Conservation (phyloP, 2,888 invertebrate species). For the Brachypalpus laphriformis region DNA sequence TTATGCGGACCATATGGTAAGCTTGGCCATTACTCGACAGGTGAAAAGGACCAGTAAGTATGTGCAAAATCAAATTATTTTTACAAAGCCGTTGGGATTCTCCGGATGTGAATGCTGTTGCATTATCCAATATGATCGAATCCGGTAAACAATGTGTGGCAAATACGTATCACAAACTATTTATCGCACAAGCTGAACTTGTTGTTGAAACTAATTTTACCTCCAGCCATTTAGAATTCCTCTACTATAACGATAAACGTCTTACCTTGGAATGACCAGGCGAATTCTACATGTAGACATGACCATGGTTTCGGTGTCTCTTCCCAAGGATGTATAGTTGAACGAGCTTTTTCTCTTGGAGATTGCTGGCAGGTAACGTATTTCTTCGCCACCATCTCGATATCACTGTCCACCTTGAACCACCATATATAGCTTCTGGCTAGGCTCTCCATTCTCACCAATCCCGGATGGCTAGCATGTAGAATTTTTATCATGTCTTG, state of each 20-base stretch:
- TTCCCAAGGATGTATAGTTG: too few relatives aligned
- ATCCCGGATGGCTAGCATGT: too few relatives aligned
- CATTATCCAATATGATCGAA: background rate
- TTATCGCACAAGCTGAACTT: too few relatives aligned
- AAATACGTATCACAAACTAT: too few relatives aligned
- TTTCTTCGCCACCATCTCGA: too few relatives aligned
- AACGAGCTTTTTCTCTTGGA: too few relatives aligned
- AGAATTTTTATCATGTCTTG: too few relatives aligned
- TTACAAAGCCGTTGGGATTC: background rate
- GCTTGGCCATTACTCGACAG: background rate
- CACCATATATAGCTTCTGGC: too few relatives aligned
- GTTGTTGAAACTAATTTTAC: background rate
- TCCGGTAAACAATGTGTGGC: background rate
- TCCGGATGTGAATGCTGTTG: background rate
- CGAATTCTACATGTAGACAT: background rate
- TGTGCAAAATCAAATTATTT: too few relatives aligned
- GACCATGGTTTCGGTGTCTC: background rate
- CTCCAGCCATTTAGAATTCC: background rate
- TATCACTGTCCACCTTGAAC: too few relatives aligned
- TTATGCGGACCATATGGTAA: background rate
- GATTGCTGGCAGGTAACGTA: too few relatives aligned
- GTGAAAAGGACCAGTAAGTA: background rate
- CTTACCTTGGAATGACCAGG: background rate
- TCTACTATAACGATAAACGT: background rate
- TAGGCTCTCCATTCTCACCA: too few relatives aligned